phyloP scores from a whole-genome alignment of 2,113 vertebrate species.

The Esox niger region DNA sequence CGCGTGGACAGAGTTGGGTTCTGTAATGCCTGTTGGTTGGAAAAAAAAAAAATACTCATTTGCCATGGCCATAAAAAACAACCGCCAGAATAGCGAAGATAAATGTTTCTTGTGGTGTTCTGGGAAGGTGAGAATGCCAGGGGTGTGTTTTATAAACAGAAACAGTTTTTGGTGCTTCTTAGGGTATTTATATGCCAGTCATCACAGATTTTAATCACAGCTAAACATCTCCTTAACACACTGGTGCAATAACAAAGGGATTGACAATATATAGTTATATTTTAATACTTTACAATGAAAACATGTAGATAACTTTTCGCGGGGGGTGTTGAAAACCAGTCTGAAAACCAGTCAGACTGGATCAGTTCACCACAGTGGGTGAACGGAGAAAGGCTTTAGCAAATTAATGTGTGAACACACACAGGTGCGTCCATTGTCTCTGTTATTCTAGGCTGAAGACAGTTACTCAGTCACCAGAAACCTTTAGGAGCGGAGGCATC shows the following conservation, averaged over 20 bases:
- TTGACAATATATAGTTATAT: conserved; percentile 39
- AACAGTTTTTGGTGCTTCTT: conserved; percentile 25
- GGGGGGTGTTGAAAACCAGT: conserved; percentile 35
- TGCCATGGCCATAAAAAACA: neutral
- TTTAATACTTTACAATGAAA: conserved; percentile 48
- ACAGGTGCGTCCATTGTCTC: conserved; percentile 21
- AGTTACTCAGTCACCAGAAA: neutral
- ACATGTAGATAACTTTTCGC: conserved; percentile 53
- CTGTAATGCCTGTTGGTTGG: no score
- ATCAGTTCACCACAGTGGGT: conserved; percentile 33
- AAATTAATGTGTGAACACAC: neutral
- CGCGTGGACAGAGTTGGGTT: no score
- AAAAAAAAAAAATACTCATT: neutral
- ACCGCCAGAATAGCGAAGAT: neutral
- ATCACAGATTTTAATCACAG: conserved; percentile 28
- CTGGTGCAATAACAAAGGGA: conserved; percentile 35
- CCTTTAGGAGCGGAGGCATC: neutral
- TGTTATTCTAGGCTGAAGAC: conserved; percentile 35
- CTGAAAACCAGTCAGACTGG: conserved; percentile 40
- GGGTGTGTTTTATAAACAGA: neutral
- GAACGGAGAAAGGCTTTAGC: conserved; percentile 23
- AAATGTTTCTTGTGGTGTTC: neutral
- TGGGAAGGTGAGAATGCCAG: neutral
- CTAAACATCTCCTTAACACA: conserved; percentile 20
- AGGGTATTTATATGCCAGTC: neutral